Percentiles rank a stretch among this genome's conserved stretches.
Evolutionary conservation across 1,140 invertebrate species (phyloP).

Genomic region (Phocides pigmalion): DNA sequence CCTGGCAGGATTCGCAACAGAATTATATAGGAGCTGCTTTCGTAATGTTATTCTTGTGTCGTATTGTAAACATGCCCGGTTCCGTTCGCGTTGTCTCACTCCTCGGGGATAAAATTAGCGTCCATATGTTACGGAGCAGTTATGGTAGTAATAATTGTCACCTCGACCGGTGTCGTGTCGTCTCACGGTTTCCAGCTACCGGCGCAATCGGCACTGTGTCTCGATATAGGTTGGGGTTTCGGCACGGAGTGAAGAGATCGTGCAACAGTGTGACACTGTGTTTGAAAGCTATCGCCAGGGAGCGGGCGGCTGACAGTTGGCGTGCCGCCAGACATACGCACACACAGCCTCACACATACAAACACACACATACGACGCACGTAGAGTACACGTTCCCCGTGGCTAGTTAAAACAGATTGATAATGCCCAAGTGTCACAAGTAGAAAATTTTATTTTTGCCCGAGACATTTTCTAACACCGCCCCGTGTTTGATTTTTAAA

Average conservation of each 20-base stretch:
- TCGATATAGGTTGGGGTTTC: neutral
- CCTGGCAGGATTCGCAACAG: conserved; percentile 39
- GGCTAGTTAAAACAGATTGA: conserved; percentile 77
- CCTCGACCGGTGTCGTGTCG: conserved; percentile 34
- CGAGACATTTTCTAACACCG: conserved; percentile 51
- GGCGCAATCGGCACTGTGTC: neutral
- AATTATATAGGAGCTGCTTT: conserved; percentile 49
- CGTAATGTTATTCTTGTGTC: conserved; percentile 56
- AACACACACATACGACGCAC: conserved; percentile 36
- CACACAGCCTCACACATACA: conserved; percentile 40
- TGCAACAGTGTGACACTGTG: conserved; percentile 41
- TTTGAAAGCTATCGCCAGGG: conserved; percentile 37
- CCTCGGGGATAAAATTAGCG: conserved; percentile 60
- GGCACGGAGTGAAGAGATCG: conserved; percentile 13
- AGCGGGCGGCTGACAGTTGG: conserved; percentile 43
- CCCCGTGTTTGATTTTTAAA: conserved; percentile 67
- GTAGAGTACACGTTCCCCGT: conserved; percentile 53
- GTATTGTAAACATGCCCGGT: conserved; percentile 48
- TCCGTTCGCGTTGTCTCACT: conserved; percentile 48
- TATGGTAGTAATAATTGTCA: conserved; percentile 74
- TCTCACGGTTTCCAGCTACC: conserved; percentile 35
- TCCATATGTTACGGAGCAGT: conserved; percentile 58
- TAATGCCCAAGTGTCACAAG: conserved; percentile 75
- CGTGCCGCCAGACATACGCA: conserved; percentile 46
- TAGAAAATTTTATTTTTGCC: conserved; percentile 71